These are phyloP conservation scores for Phylloscopus whistleri DNA, from an alignment of 2,113 vertebrate species.

Conservation along the genomic window DNA sequence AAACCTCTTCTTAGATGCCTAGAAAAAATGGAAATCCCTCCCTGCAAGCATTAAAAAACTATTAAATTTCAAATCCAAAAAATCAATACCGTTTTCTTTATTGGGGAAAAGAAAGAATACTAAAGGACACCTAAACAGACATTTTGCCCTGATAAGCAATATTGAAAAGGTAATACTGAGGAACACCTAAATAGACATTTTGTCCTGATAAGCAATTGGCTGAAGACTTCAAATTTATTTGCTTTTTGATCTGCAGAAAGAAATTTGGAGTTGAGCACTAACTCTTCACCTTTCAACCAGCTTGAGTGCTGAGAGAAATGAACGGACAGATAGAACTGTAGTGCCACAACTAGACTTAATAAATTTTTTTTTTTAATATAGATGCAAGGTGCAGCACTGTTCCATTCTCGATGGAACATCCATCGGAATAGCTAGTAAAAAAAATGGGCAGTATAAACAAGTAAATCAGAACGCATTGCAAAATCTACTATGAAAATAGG, in stretches of 20 bases:
- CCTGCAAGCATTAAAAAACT: neutral
- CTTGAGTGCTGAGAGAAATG: neutral
- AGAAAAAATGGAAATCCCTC: constrained; percentile 5
- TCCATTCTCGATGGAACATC: neutral
- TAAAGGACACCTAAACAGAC: neutral
- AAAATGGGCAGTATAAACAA: neutral
- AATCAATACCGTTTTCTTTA: neutral
- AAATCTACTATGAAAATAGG: neutral
- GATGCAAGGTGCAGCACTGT: neutral
- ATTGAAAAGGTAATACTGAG: neutral
- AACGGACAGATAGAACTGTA: neutral
- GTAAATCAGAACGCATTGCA: neutral
- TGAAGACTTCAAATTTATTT: neutral
- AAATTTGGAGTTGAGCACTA: neutral
- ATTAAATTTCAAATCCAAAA: neutral
- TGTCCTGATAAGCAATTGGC: neutral
- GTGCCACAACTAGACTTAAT: neutral
- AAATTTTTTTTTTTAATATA: neutral
- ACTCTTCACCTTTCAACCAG: neutral
- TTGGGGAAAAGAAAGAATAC: neutral
- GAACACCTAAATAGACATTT: neutral
- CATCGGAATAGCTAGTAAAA: neutral
- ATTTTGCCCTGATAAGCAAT: neutral
- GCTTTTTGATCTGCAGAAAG: neutral
- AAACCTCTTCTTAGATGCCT: neutral